A percentile compares a stretch with the other conserved stretches of the same genome.
phyloP scores from a whole-genome alignment of 2,888 invertebrate species.

The Dascillus cervinus region DNA sequence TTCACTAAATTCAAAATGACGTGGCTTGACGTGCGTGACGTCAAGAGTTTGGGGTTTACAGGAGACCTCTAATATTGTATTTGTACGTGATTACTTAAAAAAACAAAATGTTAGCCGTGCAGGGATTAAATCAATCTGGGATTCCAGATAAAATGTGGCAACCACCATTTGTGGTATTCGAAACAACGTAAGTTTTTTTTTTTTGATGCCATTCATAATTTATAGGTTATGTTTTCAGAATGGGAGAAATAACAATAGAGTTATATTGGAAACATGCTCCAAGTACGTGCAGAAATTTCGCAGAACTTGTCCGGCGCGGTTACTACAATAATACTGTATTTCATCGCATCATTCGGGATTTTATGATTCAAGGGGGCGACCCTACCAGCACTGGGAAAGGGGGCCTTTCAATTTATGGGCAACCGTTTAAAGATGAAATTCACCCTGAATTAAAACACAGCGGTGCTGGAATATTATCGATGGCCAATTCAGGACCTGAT shows the following conservation, averaged over 20 bases:
- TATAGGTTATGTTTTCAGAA: conserved; percentile 49
- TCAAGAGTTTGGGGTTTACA: too few relatives aligned
- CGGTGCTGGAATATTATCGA: conserved; percentile 84
- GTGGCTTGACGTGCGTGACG: too few relatives aligned
- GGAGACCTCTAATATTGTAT: conserved; percentile 2
- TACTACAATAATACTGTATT: conserved; percentile 96
- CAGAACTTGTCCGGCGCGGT: conserved; percentile 84
- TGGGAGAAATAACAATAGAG: conserved; percentile 89
- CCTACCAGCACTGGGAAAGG: conserved; percentile 91
- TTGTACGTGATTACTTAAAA: too few relatives aligned
- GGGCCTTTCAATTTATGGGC: conserved; percentile 94
- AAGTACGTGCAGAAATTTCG: conserved; percentile 95
- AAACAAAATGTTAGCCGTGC: conserved; percentile 41
- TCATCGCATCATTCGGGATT: conserved; percentile 89
- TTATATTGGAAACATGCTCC: conserved; percentile 99
- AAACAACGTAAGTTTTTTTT: conserved; percentile 66
- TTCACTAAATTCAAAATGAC: too few relatives aligned
- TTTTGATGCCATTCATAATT: conserved; percentile 1
- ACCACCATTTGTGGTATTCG: conserved; percentile 72
- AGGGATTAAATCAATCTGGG: conserved; percentile 53
- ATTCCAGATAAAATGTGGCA: conserved; percentile 88
- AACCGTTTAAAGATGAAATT: conserved; percentile 92
- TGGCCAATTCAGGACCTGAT: conserved; percentile 98
- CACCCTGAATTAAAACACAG: conserved; percentile 90
- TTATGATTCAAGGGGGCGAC: conserved; percentile 95